Evolutionary conservation across 2,797 vertebrate genomes (phyloP), one percentile per base, ranked within the genome.

Genomic region (Cichlasoma orientale): DNA sequence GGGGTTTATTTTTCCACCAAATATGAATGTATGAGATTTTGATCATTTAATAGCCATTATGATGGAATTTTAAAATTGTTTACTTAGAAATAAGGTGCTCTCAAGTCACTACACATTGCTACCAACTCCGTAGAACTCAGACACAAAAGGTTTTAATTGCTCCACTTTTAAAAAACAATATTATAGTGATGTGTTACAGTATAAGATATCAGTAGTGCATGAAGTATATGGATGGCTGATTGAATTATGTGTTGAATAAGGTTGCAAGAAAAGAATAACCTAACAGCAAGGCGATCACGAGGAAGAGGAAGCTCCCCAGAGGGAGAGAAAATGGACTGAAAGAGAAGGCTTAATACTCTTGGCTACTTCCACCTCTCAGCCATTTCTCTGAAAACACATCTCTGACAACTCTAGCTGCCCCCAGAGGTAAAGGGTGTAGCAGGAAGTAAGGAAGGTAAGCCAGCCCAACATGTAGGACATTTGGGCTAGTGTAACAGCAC

Each of bases 41-140:
- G 59, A 74, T 77, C 13, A 33, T 54, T 36, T 53, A 59, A 72
- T 56, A 74, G 59, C 50, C 18, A 1, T 68, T 27, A 71, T 77
- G 59, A 82, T 78, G 55, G 14, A 76, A 74, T 61, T 13, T 41
- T 41, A 41, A 41, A 13, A 5, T 14, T 41, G 38, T 41, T 13
- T 13, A 71, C 76, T 72, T 47, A 72, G 14, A 69, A 83, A 58
- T 69, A 69, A 70, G 11, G 29, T 21, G 47, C 4, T 1, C 7
- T 69, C 47, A 78, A 70, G 72, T 57, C 14, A 23, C 14, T 53
- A 16, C 33, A 50, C 18, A 23, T 54, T 14, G 41, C 3, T 14
- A 6, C 16, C 44, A 47, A 18, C 44, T 18, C 18, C 5, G 44
- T 13, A 41, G 38, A 10, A 4, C 13, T 44, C 41, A 14, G 12